A percentile compares a stretch with the other conserved stretches of the same genome.
Conservation (phyloP, 2,113 vertebrate species). For the Sinocyclocheilus rhinocerous region DNA sequence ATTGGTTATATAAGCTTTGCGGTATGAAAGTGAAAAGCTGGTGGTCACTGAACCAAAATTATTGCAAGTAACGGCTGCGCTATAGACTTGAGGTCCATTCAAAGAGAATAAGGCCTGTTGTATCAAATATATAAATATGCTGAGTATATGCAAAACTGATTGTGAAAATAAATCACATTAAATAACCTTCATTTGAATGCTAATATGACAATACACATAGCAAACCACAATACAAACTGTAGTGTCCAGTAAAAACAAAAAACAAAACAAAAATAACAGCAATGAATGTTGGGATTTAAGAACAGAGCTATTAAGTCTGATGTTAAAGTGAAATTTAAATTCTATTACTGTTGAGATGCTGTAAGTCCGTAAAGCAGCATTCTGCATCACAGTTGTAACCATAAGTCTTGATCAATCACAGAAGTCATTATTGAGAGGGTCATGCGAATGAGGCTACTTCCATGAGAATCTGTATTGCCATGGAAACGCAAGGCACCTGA, state of each 20-base stretch:
- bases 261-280: not conserved
- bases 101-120: not conserved
- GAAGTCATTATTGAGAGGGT: constrained; percentile 1
- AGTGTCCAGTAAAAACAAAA: not conserved
- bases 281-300: not conserved
- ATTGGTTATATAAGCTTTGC: not conserved
- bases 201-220: constrained; percentile 16
- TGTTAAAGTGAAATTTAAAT: not conserved
- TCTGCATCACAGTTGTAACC: not conserved
- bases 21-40: constrained; percentile 32
- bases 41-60: constrained; percentile 23
- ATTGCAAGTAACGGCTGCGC: constrained; percentile 48
- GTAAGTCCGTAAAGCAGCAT: not conserved
- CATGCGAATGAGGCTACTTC: constrained; percentile 73
- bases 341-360: not conserved
- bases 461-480: constrained; percentile 88
- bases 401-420: constrained; percentile 13
- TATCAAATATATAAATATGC: not conserved
- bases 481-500: constrained; percentile 90
- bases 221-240: not conserved
- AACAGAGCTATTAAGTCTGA: not conserved
- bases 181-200: constrained; percentile 62
- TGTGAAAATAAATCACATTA: not conserved
- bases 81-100: not conserved
- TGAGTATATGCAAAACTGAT: not conserved